Evolutionary conservation across 1,140 invertebrate genomes (phyloP).

Genomic region (Brachystomella parvula): DNA sequence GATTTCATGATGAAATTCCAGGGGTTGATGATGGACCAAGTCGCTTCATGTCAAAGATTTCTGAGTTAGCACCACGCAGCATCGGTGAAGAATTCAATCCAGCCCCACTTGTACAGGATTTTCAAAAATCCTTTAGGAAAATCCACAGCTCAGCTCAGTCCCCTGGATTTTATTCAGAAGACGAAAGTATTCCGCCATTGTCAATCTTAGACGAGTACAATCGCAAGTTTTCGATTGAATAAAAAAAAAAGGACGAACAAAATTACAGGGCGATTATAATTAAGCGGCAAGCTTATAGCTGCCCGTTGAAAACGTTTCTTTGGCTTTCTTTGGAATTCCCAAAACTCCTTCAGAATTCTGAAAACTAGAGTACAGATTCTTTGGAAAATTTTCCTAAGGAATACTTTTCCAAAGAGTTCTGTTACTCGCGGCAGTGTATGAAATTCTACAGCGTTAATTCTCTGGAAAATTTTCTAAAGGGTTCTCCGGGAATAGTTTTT

Average conservation of each 20-base stretch:
- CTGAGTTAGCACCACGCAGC: too few relatives aligned
- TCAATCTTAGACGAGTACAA: conserved; percentile 1
- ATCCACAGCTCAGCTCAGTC: neutral
- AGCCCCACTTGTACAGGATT: neutral
- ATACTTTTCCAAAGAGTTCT: neutral
- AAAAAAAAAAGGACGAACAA: neutral
- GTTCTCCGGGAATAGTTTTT: too few relatives aligned
- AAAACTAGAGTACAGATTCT: neutral
- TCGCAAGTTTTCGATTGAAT: neutral
- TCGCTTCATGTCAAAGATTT: neutral
- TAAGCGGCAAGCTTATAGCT: neutral
- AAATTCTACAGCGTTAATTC: too few relatives aligned
- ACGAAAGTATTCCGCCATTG: neutral
- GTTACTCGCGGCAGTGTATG: too few relatives aligned
- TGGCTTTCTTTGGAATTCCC: neutral
- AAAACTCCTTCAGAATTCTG: neutral
- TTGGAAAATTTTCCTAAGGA: neutral
- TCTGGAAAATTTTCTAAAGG: too few relatives aligned
- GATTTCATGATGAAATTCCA: too few relatives aligned
- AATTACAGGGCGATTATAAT: neutral
- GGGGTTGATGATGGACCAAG: neutral
- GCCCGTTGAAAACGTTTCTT: neutral
- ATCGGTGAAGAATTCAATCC: too few relatives aligned
- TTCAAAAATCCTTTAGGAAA: neutral
- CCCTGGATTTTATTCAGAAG: neutral